Evolutionary conservation across 2,797 vertebrate species (phyloP), one percentile per base, ranked within the genome.

Genomic region (Pelobates cultripes): DNA sequence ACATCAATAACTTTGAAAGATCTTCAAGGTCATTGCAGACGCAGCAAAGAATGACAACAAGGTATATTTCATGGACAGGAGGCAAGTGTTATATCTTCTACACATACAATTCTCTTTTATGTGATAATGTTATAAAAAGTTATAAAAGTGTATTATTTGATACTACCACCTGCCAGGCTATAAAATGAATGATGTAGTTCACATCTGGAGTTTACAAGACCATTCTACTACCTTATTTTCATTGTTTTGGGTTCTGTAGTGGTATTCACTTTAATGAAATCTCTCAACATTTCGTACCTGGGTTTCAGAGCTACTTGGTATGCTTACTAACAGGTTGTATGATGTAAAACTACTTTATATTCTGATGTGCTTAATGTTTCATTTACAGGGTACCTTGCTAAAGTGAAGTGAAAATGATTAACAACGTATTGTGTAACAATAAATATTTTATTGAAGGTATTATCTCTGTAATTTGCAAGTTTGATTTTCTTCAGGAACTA

Each of bases 361-460:
- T 89, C 89, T 81, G 45, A 70, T 45, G 43, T 82, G 78, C 80
- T 90, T 93, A 91, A 89, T 90, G 92, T 91, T 92, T 91, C 87
- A 89, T 90, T 91, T 87, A 85, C 41, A 78, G 88, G 87, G 80
- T 85, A 89, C 85, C 86, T 88, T 85, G 45, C 83, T 86, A 86
- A 91, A 89, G 86, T 89, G 85, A 82, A 90, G 88, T 88, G 89
- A 87, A 88, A 85, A 86, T 79, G 85, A 89, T 86, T 89, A 92
- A 87, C 84, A 89, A 86, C 87, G 88, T 74, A 81, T 87, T 82
- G 86, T 82, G 81, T 80, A 86, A 85, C 83, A 82, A 88, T 89
- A 90, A 90, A 90, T 91, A 91, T 91, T 93, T 92, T 88, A 91
- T 87, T 89, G 68, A 84, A 47, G 88, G 86, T 88, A 86, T 88